phyloP scores from a whole-genome alignment of 1,140 invertebrate genomes.

The Antheraea mylitta region DNA sequence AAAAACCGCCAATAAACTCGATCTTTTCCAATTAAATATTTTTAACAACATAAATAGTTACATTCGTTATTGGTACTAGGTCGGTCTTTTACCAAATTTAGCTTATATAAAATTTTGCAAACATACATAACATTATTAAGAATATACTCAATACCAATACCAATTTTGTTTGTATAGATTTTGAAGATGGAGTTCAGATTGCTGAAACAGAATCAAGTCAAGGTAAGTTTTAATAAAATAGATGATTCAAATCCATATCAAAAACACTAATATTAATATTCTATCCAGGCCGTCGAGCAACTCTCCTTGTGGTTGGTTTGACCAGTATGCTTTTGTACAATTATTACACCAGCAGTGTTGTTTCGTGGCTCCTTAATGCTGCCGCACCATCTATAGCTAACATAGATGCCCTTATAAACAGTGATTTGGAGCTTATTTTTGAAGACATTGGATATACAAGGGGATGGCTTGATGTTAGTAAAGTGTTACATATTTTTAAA shows the following conservation, averaged over 20 bases:
- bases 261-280: conserved; percentile 9
- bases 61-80: too few relatives aligned
- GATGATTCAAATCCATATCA: not conserved
- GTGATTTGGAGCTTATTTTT: conserved; percentile 64
- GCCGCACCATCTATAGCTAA: conserved; percentile 50
- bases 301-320: conserved; percentile 55
- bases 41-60: too few relatives aligned
- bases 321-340: conserved; percentile 72
- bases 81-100: too few relatives aligned
- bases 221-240: conserved; percentile 35
- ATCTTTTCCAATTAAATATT: too few relatives aligned
- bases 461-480: conserved; percentile 61
- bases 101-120: too few relatives aligned
- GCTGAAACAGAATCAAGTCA: conserved; percentile 43
- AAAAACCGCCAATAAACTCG: too few relatives aligned
- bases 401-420: conserved; percentile 58
- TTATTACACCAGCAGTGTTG: conserved; percentile 76
- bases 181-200: conserved; percentile 52
- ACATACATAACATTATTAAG: too few relatives aligned
- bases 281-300: conserved; percentile 48
- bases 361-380: conserved; percentile 70
- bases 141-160: too few relatives aligned
- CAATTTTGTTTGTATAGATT: conserved; percentile 41
- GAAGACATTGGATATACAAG: conserved; percentile 72
- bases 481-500: not conserved